Evolutionary conservation across 2,888 invertebrate species (phyloP).

Genomic region (Acleris literana): DNA sequence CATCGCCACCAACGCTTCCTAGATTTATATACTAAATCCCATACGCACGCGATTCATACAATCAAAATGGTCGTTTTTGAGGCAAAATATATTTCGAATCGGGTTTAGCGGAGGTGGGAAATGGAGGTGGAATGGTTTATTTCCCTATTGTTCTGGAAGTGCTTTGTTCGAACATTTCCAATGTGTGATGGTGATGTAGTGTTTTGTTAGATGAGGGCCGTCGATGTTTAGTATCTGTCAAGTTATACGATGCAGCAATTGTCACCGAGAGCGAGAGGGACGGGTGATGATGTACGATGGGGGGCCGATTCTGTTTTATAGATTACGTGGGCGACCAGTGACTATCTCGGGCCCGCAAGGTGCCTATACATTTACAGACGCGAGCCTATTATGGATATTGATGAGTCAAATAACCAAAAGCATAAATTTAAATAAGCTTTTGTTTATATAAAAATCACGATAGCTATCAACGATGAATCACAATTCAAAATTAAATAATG

Average conservation of each 20-base stretch:
- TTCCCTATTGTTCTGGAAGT: slow-evolving; percentile 70
- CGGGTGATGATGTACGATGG: slow-evolving; percentile 59
- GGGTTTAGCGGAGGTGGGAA: slow-evolving; percentile 61
- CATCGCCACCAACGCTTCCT: slow-evolving; percentile 22
- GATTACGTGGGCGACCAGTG: slow-evolving; percentile 56
- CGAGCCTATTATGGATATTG: slow-evolving; percentile 41
- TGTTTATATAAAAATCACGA: slow-evolving; percentile 1
- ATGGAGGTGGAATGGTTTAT: slow-evolving; percentile 66
- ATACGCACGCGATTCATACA: slow-evolving; percentile 49
- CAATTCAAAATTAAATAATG: slow-evolving; percentile 1
- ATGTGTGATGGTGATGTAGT: slow-evolving; percentile 44
- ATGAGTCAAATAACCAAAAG: slow-evolving; percentile 34
- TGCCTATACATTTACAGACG: slow-evolving; percentile 45
- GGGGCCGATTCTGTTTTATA: slow-evolving; percentile 50
- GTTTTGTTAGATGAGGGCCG: slow-evolving; percentile 47
- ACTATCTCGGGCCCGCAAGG: slow-evolving; percentile 43
- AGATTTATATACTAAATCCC: slow-evolving; percentile 46
- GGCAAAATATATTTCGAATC: slow-evolving; percentile 52
- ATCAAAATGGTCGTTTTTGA: slow-evolving; percentile 47
- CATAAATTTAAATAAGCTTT: slow-evolving; percentile 12
- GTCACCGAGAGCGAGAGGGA: slow-evolving; percentile 42
- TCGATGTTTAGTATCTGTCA: slow-evolving; percentile 45
- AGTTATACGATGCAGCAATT: slow-evolving; percentile 62
- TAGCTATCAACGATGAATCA: slow-evolving; percentile 1
- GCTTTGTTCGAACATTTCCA: slow-evolving; percentile 57